phyloP scores from a whole-genome alignment of 2,888 invertebrate species.

The Antheraea yamamai region DNA sequence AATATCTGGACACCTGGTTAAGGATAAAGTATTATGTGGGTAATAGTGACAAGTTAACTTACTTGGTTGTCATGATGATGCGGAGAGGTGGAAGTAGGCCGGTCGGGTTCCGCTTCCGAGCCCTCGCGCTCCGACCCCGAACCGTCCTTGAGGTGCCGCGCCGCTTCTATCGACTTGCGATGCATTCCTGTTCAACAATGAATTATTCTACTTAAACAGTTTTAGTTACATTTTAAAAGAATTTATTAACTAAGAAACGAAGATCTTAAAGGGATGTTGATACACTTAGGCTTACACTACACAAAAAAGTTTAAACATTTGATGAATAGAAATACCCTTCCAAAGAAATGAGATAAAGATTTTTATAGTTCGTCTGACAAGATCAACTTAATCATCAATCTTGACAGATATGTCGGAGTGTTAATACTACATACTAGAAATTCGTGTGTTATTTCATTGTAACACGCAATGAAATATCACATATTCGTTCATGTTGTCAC shows the following conservation, averaged over 20 bases:
- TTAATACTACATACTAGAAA: not conserved
- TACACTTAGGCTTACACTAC: not conserved
- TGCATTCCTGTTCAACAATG: conserved; percentile 92
- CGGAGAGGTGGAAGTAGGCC: conserved; percentile 60
- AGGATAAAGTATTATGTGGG: no score
- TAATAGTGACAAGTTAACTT: conserved; percentile 21
- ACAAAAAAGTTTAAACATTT: not conserved
- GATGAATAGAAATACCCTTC: no score
- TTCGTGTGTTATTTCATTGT: not conserved
- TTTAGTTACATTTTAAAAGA: conserved; percentile 17
- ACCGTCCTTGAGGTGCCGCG: conserved; percentile 93
- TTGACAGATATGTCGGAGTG: not conserved
- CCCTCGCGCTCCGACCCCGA: conserved; percentile 88
- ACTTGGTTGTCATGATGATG: conserved; percentile 75
- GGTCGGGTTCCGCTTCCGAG: conserved; percentile 75
- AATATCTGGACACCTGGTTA: no score
- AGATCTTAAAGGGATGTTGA: not conserved
- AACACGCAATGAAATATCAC: no score
- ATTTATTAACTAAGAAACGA: not conserved
- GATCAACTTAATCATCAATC: no score
- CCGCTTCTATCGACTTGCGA: conserved; percentile 98
- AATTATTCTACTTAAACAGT: conserved; percentile 9
- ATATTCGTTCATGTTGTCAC: not conserved
- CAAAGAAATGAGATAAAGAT: no score
- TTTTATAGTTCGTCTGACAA: no score